Evolutionary conservation across 2,888 invertebrate species (phyloP).

Genomic region (Sclerodermus sp.): DNA sequence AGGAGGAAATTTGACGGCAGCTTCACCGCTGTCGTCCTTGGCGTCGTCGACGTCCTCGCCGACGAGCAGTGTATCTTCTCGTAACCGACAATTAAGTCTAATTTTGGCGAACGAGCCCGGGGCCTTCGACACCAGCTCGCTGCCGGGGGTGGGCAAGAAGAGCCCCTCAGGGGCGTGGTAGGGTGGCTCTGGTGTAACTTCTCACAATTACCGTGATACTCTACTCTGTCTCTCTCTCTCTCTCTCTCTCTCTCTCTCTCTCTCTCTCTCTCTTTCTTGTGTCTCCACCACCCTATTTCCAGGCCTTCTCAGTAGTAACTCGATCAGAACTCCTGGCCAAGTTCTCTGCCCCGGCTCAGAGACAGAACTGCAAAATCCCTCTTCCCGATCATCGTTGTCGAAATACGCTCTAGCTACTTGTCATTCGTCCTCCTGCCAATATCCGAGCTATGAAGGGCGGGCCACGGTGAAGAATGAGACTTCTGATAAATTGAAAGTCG

Average conservation of each 20-base stretch:
- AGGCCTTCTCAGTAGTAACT: conserved; percentile 21
- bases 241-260: conserved; percentile 1
- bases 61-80: no score
- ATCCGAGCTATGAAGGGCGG: not conserved
- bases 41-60: no score
- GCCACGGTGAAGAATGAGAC: not conserved
- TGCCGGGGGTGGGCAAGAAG: not conserved
- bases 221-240: conserved; percentile 20
- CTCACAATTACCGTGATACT: conserved; percentile 47
- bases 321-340: conserved; percentile 32
- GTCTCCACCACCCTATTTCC: not conserved
- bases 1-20: no score
- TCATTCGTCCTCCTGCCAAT: not conserved
- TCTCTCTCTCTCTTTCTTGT: not conserved
- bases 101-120: conserved; percentile 18
- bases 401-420: not conserved
- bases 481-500: not conserved
- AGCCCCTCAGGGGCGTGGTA: conserved; percentile 7
- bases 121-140: no score
- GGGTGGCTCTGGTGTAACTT: conserved; percentile 33
- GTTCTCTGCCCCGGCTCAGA: conserved; percentile 19
- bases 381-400: not conserved
- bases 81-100: conserved; percentile 34
- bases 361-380: conserved; percentile 18
- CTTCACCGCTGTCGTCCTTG: no score